Evolutionary conservation across 2,797 vertebrate species (phyloP).

Genomic region (Rachycentron canadum): DNA sequence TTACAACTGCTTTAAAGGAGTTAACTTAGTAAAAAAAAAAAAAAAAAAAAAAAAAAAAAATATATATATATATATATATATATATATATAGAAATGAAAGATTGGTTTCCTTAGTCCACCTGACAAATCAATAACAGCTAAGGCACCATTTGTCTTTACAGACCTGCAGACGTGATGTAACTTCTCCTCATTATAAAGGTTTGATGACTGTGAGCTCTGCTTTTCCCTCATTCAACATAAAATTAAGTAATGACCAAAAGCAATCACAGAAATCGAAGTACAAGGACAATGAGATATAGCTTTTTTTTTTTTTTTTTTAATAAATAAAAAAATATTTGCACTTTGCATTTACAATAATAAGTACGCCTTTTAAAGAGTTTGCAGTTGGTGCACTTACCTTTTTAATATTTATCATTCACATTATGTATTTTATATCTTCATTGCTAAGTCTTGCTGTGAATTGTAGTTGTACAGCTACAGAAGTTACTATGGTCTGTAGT

Average conservation of each 20-base stretch:
- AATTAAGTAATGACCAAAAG: neutral
- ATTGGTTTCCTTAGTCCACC: slow-evolving; percentile 7
- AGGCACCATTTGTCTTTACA: neutral
- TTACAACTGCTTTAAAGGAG: slow-evolving; percentile 30
- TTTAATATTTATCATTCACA: neutral
- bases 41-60: slow-evolving; percentile 15
- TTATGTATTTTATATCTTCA: neutral
- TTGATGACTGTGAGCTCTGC: neutral
- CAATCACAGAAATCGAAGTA: neutral
- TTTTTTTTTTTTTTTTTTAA: too few relatives aligned
- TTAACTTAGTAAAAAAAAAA: slow-evolving; percentile 22
- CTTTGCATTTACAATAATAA: neutral
- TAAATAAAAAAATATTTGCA: neutral
- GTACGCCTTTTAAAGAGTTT: neutral
- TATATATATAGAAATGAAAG: too few relatives aligned
- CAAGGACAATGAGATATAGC: neutral
- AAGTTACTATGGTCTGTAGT: neutral
- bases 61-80: too few relatives aligned
- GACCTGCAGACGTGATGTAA: neutral
- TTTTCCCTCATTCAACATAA: neutral
- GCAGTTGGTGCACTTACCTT: neutral
- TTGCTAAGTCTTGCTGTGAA: neutral
- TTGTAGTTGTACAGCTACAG: neutral
- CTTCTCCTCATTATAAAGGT: neutral
- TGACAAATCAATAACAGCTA: neutral